Evolutionary conservation across 2,888 invertebrate genomes (phyloP), one percentile per base, ranked within the genome.

Genomic region (Andrena bucephala): DNA sequence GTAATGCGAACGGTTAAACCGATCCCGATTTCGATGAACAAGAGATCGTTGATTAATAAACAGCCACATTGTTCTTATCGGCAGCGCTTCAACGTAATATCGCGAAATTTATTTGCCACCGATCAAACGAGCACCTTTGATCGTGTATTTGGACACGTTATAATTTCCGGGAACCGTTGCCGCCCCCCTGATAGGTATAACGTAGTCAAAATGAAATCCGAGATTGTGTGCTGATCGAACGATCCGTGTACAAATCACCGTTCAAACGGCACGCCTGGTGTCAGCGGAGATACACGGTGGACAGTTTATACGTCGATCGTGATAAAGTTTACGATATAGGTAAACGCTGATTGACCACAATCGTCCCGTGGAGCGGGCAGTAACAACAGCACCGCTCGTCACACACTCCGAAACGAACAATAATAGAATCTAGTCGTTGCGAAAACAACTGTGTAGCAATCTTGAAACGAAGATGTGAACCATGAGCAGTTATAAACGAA

Each of bases 161-260:
- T 78, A 77, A 85, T 81, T 78, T 76, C 66, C 74, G 68, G 71
- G 50, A 67, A 77, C 54, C 60, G 52, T 67, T 86, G 72, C 86
- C 83, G 70, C 66, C 63, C 54, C 29, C 52, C 77, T 76, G 91
- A 91, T 92, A 42, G 4, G 42, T 42, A 92, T 90, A 92, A 90
- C 90, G 85, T 86, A 85, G 89, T 87, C 90, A 87, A 92, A 91
- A 92, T 92, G 91, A 92, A 92, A 92, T 87, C 92, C 90, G 90
- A 91, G 92, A 92, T 92, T 92, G 92, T 90, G 88, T 85, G 87
- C 86, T 88, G 91, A 91, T 91, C 90, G 90, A 78, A 86, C 79
- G 87, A 78, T 89, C 80, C 82, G 86, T 89, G 90, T 92, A 85
- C 91, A 92, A 92, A 92, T 91, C 90, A 90, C 85, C 88, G 88